Percentiles rank a stretch among this genome's conserved stretches.
phyloP scores from a whole-genome alignment of 2,888 invertebrate genomes.

The Drosophila fulvimacula region DNA sequence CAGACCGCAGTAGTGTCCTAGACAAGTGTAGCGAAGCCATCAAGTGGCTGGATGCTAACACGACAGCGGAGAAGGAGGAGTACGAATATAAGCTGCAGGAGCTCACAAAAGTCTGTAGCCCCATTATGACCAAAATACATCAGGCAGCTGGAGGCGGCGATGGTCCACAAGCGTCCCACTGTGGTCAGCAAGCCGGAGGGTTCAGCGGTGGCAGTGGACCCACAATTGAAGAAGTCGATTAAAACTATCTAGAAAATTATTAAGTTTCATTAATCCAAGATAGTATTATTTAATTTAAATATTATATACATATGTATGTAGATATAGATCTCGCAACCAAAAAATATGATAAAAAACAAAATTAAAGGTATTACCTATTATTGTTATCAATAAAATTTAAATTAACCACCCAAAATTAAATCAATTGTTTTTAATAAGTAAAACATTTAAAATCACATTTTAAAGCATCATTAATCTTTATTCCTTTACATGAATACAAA shows the following conservation, averaged over 20 bases:
- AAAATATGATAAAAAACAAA: not conserved
- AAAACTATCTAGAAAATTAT: not conserved
- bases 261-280: not conserved
- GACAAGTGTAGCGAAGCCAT: conserved; percentile 88
- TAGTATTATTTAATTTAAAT: conserved; percentile 1
- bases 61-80: conserved; percentile 91
- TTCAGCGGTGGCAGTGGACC: not conserved
- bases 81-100: conserved; percentile 86
- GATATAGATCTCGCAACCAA: not conserved
- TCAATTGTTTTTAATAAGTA: no score
- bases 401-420: not conserved
- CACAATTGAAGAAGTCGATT: conserved; percentile 6
- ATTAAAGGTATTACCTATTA: not conserved
- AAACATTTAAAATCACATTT: no score
- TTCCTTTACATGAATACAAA: no score
- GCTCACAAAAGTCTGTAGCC: conserved; percentile 78
- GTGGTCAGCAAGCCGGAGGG: conserved; percentile 5
- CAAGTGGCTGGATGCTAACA: conserved; percentile 91
- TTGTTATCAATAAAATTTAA: not conserved
- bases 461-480: no score
- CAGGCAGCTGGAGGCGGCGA: conserved; percentile 54
- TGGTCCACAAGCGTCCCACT: conserved; percentile 20
- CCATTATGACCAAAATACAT: conserved; percentile 68
- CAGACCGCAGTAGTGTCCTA: conserved; percentile 44
- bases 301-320: not conserved